These are phyloP conservation scores for Tympanoctomys barrerae DNA, from an alignment of 2,797 vertebrate genomes.

Conservation along the genomic window DNA sequence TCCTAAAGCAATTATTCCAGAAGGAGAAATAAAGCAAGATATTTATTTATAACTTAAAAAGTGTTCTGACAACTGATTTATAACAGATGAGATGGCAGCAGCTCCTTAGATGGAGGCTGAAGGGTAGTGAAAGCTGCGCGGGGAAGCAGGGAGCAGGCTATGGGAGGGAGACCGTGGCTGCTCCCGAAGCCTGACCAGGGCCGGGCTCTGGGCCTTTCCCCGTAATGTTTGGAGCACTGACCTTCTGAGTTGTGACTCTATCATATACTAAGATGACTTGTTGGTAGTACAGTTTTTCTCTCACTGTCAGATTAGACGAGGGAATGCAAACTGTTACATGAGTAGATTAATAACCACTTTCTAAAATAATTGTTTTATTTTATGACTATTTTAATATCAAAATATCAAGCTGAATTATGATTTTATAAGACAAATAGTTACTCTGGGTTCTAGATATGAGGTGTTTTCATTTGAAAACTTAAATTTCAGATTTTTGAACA, in stretches of 20 bases:
- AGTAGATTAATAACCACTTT: neutral
- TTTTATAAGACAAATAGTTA: neutral
- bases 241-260: neutral
- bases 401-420: neutral
- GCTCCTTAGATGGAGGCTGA: neutral
- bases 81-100: neutral
- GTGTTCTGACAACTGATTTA: neutral
- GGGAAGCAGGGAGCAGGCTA: too few species aligned
- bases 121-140: neutral
- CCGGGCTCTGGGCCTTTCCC: neutral
- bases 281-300: neutral
- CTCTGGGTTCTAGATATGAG: neutral
- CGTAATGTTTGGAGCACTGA: neutral
- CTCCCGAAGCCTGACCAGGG: too few species aligned
- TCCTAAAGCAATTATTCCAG: neutral
- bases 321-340: neutral
- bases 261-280: neutral
- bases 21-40: neutral
- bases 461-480: neutral
- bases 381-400: neutral
- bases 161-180: neutral
- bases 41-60: neutral
- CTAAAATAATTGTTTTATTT: neutral
- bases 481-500: neutral
- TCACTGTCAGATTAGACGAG: neutral